Evolutionary conservation across 1,140 invertebrate genomes (phyloP).

Genomic region (Drosophila triauraria): DNA sequence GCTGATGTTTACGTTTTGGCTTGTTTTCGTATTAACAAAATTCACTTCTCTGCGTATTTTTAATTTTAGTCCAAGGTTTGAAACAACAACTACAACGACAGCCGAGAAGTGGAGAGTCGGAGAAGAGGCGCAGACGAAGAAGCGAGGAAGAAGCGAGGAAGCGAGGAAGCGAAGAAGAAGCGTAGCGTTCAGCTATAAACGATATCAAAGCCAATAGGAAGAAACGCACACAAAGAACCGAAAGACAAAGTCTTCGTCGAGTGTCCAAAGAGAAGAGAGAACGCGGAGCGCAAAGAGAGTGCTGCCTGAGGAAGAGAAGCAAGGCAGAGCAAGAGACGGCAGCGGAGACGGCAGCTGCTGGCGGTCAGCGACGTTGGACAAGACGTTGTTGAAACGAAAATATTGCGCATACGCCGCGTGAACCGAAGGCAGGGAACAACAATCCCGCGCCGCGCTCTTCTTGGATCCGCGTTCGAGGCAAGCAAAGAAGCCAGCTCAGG

Average conservation of each 20-base stretch:
- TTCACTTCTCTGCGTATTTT: slow-evolving; percentile 72
- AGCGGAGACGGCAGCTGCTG: slow-evolving; percentile 15
- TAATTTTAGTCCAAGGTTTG: slow-evolving; percentile 84
- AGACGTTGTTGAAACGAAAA: slow-evolving; percentile 41
- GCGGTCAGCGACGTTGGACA: slow-evolving; percentile 52
- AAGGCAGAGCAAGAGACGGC: slow-evolving; percentile 7
- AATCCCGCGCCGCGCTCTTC: slow-evolving; percentile 14
- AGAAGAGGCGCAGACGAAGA: neutral
- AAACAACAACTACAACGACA: slow-evolving; percentile 63
- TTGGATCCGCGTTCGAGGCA: neutral
- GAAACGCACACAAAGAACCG: slow-evolving; percentile 54
- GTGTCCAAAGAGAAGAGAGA: slow-evolving; percentile 22
- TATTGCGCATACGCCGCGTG: slow-evolving; percentile 77
- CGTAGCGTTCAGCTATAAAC: slow-evolving; percentile 53
- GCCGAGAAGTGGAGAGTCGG: neutral
- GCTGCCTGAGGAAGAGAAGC: neutral
- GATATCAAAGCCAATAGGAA: slow-evolving; percentile 70
- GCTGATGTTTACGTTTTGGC: slow-evolving; percentile 68
- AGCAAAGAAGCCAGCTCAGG: neutral
- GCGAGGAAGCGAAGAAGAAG: slow-evolving; percentile 1
- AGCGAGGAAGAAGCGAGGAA: too few species aligned
- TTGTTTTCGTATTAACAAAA: slow-evolving; percentile 73
- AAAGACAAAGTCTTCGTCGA: slow-evolving; percentile 55
- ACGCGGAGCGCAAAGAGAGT: neutral
- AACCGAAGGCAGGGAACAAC: slow-evolving; percentile 46